Evolutionary conservation across 1,140 invertebrate genomes (phyloP), one percentile per base, ranked within the genome.

Genomic region (Stratiolaelaps scimitus): DNA sequence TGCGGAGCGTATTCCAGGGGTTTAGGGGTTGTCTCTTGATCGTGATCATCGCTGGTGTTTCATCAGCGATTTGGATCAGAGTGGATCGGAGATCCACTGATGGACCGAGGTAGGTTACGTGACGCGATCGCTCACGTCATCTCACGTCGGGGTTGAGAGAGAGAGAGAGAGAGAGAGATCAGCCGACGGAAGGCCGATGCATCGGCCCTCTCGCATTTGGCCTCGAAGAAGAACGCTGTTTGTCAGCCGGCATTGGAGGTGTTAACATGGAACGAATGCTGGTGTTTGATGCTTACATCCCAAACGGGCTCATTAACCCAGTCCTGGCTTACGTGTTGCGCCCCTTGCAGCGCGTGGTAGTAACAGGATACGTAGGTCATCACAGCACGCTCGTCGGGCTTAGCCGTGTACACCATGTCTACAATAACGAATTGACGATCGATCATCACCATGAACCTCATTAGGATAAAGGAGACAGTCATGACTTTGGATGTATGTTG

Each of bases 341-440:
- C 89, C 80, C 90, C 91, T 82, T 93, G 90, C 86, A 95, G 94
- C 77, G 92, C 92, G 81, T 95, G 92, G 82, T 95, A 95, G 84
- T 92, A 95, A 83, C 92, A 95, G 77, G 91, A 94, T 77, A 95
- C 91, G 78, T 95, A 95, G 75, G 92, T 95, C 91, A 95, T 94
- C 77, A 94, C 90, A 75, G 91, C 91, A 79, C 91, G 85, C 82
- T 95, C 92, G 80, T 95, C 92, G 75, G 92, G 92, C 81, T 93
- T 94, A 73, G 89, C 88, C 73, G 88, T 93, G 84, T 93, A 92
- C 82, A 93, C 92, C 82, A 94, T 83, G 86, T 94, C 91, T 94
- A 84, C 68, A 83, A 80, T 65, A 29, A 70, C 69, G 4, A 23
- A 83, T 80, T 65, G 34, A 70, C 69, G 4, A 23, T 60, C 26